Base-by-base conservation (phyloP, 2,888 invertebrate species). In the Heliconius erato region DNA sequence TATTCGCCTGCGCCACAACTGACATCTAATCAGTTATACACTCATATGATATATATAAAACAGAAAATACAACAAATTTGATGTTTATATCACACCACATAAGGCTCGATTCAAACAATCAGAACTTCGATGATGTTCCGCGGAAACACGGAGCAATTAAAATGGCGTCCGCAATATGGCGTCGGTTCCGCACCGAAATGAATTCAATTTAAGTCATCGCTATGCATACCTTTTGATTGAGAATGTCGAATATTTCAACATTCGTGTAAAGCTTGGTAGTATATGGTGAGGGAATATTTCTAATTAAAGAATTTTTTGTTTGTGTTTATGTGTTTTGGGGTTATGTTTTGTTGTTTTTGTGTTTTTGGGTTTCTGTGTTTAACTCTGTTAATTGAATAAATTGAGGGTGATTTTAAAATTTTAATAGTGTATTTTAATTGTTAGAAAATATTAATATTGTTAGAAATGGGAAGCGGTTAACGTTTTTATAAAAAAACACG, bases 191-290 rank as follows among this genome's bases (percentile, higher is more conserved):
- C 59, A 79, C 68, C 79, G 80, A 84, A 85, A 84, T 85, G 83
- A 85, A 85, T 85, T 85, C 84, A 82, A 81, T 83, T 85, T 83
- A 83, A 85, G 87, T 88, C 88, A 88, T 89, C 87, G 89, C 86
- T 89, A 89, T 89, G 87, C 87, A 86, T 88, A 86, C 84, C 86
- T 87, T 87, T 88, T 86, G 86, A 88, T 88, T 87, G 86, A 84
- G 84, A 77, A 83, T 86, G 84, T 84, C 67, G 81, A 82, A 83
- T 65, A 72, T 76, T 79, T 82, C 40, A 72, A 80, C 68, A 16
- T 71, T 49, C 65, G 32, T 28, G 54, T 71, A 67, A 26, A 26
- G 16, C 26, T 44, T n/a, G 11, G 23, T 35, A 35, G 68, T 69
- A 40, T 44, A 67, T 67, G 11, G 16, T 69, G 69, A 19, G 28